These are phyloP conservation scores for Limenitis camilla DNA, from an alignment of 2,888 invertebrate genomes.

Conservation along the genomic window DNA sequence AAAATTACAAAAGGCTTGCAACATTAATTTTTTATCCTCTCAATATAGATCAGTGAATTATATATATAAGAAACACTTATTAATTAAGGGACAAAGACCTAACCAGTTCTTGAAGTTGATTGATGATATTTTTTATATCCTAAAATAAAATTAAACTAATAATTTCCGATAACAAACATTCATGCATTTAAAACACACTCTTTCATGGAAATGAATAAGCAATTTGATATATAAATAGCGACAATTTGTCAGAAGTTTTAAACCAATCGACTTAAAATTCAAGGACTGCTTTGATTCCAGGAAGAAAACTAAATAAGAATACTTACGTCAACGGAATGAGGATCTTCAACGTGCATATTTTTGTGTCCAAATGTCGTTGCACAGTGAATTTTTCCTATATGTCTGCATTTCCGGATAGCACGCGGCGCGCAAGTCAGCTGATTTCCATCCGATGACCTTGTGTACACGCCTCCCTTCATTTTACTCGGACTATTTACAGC, in stretches of 20 bases:
- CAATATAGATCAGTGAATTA: background rate
- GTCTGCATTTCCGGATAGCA: constrained; percentile 55
- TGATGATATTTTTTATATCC: background rate
- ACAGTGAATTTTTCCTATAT: constrained; percentile 27
- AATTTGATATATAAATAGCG: constrained; percentile 1
- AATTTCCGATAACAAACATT: background rate
- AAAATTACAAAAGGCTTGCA: constrained; percentile 1
- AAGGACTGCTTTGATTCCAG: background rate
- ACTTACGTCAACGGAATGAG: constrained; percentile 16
- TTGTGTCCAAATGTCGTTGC: constrained; percentile 2
- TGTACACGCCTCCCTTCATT: constrained; percentile 47
- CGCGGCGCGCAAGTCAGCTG: constrained; percentile 62
- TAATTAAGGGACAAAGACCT: constrained; percentile 8
- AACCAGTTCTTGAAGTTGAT: constrained; percentile 2
- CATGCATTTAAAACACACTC: constrained; percentile 1
- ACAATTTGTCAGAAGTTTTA: background rate
- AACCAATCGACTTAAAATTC: constrained; percentile 3
- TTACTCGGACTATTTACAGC: constrained; percentile 61
- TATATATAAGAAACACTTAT: background rate
- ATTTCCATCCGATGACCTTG: constrained; percentile 65
- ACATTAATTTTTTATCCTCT: background rate
- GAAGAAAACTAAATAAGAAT: constrained; percentile 3
- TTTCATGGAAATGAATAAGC: background rate
- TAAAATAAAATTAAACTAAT: background rate
- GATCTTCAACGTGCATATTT: constrained; percentile 8